Conservation (phyloP, 2,113 vertebrate species). For the Tonatia bakeri region DNA sequence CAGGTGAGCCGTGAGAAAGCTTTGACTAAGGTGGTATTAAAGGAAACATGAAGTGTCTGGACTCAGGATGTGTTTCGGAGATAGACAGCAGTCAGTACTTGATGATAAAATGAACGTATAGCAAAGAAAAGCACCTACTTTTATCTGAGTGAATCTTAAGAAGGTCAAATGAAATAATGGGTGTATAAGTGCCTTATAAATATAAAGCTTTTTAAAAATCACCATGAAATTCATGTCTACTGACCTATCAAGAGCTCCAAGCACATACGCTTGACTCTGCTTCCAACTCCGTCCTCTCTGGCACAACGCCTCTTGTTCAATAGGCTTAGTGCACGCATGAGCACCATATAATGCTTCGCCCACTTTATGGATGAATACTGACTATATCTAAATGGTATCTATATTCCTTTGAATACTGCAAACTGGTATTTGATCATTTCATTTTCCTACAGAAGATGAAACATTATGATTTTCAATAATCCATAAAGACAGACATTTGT, state of each 20-base stretch:
- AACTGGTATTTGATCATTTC: constrained; percentile 72
- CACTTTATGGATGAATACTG: constrained; percentile 60
- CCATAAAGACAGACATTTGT: constrained; percentile 70
- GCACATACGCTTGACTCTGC: neutral
- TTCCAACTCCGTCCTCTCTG: neutral
- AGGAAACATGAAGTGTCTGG: neutral
- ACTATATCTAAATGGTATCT: constrained; percentile 72
- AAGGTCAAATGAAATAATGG: constrained; percentile 6
- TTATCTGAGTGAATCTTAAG: neutral
- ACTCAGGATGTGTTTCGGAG: neutral
- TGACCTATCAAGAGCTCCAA: neutral
- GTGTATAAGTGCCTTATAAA: neutral
- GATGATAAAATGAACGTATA: neutral
- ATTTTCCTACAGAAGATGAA: constrained; percentile 71
- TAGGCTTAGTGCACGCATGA: constrained; percentile 23
- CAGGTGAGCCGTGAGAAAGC: neutral
- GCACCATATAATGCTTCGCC: constrained; percentile 16
- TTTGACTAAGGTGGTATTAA: neutral
- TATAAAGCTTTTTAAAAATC: neutral
- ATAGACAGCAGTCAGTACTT: neutral
- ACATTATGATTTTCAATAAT: constrained; percentile 76
- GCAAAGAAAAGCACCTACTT: neutral
- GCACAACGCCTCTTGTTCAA: neutral
- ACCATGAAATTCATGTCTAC: neutral
- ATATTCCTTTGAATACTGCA: constrained; percentile 63